These are phyloP conservation scores for Drosophila neonasuta DNA, from an alignment of 2,888 invertebrate genomes.

Conservation along the genomic window DNA sequence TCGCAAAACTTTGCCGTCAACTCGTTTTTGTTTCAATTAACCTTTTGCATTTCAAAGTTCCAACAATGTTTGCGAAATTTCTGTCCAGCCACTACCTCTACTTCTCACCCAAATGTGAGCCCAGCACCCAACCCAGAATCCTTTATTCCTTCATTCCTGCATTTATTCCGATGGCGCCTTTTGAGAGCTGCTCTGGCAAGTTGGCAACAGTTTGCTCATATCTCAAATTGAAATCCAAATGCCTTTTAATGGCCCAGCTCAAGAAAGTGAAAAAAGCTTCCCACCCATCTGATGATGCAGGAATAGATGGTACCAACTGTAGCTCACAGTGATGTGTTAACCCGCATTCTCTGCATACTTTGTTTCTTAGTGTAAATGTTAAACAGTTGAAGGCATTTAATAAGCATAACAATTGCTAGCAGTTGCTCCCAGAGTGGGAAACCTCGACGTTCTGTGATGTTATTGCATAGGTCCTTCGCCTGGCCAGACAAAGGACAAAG, in stretches of 20 bases:
- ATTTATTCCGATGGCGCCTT: neutral
- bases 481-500: constrained; percentile 23
- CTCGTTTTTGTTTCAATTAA: constrained; percentile 76
- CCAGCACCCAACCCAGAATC: constrained; percentile 7
- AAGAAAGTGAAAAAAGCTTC: neutral
- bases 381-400: constrained; percentile 58
- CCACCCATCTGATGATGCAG: neutral
- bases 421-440: constrained; percentile 15
- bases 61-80: constrained; percentile 74
- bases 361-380: constrained; percentile 45
- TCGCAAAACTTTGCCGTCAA: constrained; percentile 74
- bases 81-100: constrained; percentile 42
- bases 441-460: neutral
- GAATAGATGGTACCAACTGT: no score
- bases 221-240: constrained; percentile 71
- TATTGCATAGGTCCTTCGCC: constrained; percentile 54
- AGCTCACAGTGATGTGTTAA: neutral
- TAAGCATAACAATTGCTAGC: constrained; percentile 66
- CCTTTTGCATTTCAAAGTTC: constrained; percentile 73
- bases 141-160: constrained; percentile 1
- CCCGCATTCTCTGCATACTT: neutral
- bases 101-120: constrained; percentile 8
- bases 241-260: constrained; percentile 44
- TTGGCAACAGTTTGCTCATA: constrained; percentile 61
- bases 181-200: constrained; percentile 19